Conservation (phyloP, 2,113 vertebrate genomes). For the Parus major region DNA sequence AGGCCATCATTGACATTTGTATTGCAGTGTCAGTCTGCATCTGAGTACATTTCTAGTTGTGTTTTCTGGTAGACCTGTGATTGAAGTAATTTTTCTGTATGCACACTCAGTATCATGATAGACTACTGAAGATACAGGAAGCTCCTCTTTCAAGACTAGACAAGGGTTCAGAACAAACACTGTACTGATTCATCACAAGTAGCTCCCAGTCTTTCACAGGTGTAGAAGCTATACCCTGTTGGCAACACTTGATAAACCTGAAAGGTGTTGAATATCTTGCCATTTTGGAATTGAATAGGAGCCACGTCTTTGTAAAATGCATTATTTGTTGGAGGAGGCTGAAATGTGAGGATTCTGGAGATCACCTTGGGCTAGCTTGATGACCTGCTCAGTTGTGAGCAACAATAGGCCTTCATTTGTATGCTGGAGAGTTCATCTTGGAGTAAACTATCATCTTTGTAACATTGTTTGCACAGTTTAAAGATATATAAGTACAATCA, state of each 20-base stretch:
- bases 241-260: not conserved
- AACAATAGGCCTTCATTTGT: conserved; percentile 21
- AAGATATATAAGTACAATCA: not conserved
- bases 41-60: not conserved
- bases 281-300: not conserved
- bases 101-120: not conserved
- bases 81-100: not conserved
- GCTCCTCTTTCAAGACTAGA: not conserved
- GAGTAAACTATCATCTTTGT: not conserved
- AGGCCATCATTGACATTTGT: not conserved
- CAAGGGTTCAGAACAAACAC: not conserved
- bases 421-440: not conserved
- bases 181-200: not conserved
- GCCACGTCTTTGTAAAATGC: conserved; percentile 9
- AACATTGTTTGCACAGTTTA: not conserved
- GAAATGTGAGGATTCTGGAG: conserved; percentile 43
- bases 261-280: conserved; percentile 4
- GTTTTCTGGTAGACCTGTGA: not conserved
- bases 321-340: not conserved
- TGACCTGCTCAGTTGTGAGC: not conserved
- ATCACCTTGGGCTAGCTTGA: not conserved
- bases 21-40: not conserved
- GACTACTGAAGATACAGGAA: not conserved
- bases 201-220: not conserved
- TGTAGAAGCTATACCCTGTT: not conserved